Conservation (phyloP, 2,888 invertebrate genomes). For the Nomada ruficornis region DNA sequence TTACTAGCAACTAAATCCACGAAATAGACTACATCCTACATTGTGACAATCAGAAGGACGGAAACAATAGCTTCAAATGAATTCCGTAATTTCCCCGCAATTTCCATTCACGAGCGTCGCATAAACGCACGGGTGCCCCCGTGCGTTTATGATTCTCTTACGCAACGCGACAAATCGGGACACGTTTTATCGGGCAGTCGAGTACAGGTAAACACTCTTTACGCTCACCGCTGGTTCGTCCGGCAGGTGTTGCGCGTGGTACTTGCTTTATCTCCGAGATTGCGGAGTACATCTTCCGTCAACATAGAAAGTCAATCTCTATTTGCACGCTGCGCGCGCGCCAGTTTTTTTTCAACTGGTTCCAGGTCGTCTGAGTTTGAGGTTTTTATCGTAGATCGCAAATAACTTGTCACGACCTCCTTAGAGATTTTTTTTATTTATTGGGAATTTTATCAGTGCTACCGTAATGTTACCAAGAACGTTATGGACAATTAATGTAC, state of each 20-base stretch:
- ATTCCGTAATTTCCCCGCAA: conserved; percentile 4
- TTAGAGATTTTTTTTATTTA: too few relatives aligned
- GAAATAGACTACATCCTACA: too few relatives aligned
- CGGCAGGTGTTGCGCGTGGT: conserved; percentile 22
- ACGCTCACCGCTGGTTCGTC: not conserved
- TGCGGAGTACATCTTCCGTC: conserved; percentile 24
- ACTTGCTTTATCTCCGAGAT: conserved; percentile 18
- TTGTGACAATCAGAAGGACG: too few relatives aligned
- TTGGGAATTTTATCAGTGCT: too few relatives aligned
- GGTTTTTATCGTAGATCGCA: too few relatives aligned
- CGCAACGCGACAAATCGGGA: conserved; percentile 27
- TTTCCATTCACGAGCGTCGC: conserved; percentile 19
- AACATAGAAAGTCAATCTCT: conserved; percentile 46
- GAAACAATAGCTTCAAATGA: too few relatives aligned
- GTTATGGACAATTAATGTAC: too few relatives aligned
- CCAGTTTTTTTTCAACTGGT: not conserved
- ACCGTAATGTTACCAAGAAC: too few relatives aligned
- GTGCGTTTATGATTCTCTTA: conserved; percentile 3
- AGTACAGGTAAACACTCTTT: not conserved
- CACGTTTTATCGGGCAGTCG: conserved; percentile 23
- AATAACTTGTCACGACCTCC: too few relatives aligned
- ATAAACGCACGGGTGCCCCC: too few relatives aligned
- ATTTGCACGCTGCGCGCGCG: conserved; percentile 20
- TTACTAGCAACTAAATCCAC: too few relatives aligned
- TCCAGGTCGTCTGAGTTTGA: too few relatives aligned